Evolutionary conservation across 2,888 invertebrate species (phyloP), one percentile per base, ranked within the genome.

Genomic region (Drosophila ezoana): DNA sequence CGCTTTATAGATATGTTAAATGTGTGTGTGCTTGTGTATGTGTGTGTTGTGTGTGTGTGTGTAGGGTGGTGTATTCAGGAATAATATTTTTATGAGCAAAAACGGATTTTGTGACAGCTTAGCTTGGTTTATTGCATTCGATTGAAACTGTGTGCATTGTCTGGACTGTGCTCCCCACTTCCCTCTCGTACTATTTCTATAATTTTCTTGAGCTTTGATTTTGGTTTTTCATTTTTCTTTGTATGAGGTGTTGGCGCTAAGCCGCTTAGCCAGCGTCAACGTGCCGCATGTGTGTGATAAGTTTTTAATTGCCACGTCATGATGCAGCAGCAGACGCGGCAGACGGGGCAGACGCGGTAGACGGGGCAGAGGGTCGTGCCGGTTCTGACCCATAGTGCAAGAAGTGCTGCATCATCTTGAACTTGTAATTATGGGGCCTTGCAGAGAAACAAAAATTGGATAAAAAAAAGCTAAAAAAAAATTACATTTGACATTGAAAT

Each of bases 231-330:
- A 49, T 60, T 60, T 70, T 54, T 45, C 16, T 9, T 40, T 14
- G 14, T 16, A 40, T 33, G 57, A 35, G 38, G n/a, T 47, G 35
- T 14, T 49, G 33, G 11, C 5, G 11, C 8, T 75, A 76, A 76
- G 64, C 72, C 48, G 76, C 76, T 76, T 76, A 76, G 28, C 52
- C 4, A 32, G 47, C 47, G 68, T 8, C 56, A 63, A 52, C 41
- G 72, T 76, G 75, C 59, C 75, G 75, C 58, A 82, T 60, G 77
- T 78, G 84, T 75, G 80, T 75, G 82, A 80, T 81, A 82, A 82
- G 66, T 62, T 43, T 57, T 63, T 77, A 77, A 83, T 72, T 75
- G 84, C 72, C 60, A 57, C 49, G 47, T 69, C 67, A 82, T 76
- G 77, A 56, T 72, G 84, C 79, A 77, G 67, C 71, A 38, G 60